These are phyloP conservation scores for Planococcus citri DNA, from an alignment of 1,140 invertebrate genomes.

Conservation along the genomic window DNA sequence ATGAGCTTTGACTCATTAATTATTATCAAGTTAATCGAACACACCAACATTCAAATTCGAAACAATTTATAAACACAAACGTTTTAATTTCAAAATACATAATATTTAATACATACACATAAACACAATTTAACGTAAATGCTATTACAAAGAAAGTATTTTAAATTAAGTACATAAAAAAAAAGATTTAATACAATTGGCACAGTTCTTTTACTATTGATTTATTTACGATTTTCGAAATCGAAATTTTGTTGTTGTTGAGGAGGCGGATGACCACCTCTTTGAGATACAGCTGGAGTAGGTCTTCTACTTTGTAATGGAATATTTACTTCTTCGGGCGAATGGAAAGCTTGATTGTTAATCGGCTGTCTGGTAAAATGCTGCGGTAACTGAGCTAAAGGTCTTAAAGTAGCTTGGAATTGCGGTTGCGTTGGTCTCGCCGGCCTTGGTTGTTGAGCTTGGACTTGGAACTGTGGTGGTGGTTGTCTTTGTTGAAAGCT, in stretches of 20 bases:
- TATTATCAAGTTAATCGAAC: too few species aligned
- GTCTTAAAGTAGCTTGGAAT: slow-evolving; percentile 21
- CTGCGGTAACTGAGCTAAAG: slow-evolving; percentile 12
- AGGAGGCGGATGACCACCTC: neutral
- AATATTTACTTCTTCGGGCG: slow-evolving; percentile 73
- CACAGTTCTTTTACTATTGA: neutral
- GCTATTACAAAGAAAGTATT: slow-evolving; percentile 20
- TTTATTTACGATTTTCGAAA: slow-evolving; percentile 21
- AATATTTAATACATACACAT: neutral
- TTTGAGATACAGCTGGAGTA: neutral
- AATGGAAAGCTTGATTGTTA: slow-evolving; percentile 54
- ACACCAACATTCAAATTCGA: too few species aligned
- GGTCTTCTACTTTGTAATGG: slow-evolving; percentile 62
- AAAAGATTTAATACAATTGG: slow-evolving; percentile 10
- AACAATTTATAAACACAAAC: too few species aligned
- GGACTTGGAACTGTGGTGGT: neutral
- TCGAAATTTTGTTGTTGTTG: slow-evolving; percentile 23
- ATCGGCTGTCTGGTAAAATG: slow-evolving; percentile 24
- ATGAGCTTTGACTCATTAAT: too few species aligned
- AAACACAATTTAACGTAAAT: slow-evolving; percentile 4
- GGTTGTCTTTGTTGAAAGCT: slow-evolving; percentile 24
- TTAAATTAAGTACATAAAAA: slow-evolving; percentile 4
- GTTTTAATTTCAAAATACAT: too few species aligned
- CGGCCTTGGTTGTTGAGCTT: slow-evolving; percentile 9
- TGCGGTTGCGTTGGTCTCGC: slow-evolving; percentile 23